Percentiles rank a stretch among this genome's conserved stretches.
Conservation (phyloP, 2,113 vertebrate species). For the Rhadina sibilatrix region DNA sequence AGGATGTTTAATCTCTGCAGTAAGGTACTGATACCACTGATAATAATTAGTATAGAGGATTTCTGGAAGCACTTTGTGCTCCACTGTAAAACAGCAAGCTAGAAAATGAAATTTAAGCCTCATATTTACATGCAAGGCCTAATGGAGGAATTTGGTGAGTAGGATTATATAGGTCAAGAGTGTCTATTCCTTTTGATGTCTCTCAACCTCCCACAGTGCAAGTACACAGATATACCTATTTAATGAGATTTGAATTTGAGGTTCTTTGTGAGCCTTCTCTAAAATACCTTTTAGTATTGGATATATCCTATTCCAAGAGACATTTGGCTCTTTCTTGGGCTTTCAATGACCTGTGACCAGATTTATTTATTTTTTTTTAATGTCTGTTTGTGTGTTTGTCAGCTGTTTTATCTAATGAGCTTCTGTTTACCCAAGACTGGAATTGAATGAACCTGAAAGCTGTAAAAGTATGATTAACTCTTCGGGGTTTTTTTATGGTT, state of each 20-base stretch:
- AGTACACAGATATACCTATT: neutral
- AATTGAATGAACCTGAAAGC: neutral
- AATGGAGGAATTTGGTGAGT: neutral
- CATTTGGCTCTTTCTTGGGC: neutral
- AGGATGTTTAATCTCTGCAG: neutral
- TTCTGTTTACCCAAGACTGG: neutral
- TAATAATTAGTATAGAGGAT: neutral
- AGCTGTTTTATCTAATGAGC: neutral
- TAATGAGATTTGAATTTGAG: neutral
- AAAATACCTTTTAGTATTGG: neutral
- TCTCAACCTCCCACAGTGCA: neutral
- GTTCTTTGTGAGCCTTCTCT: neutral
- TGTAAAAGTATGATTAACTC: neutral
- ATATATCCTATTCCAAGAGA: neutral
- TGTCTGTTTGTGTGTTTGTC: neutral
- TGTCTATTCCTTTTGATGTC: neutral
- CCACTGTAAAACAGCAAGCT: neutral
- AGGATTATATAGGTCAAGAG: neutral
- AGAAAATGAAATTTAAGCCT: neutral
- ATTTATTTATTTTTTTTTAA: neutral
- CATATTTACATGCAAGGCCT: neutral
- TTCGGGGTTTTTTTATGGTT: neutral
- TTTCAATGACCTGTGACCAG: neutral
- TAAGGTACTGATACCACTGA: neutral
- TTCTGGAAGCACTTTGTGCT: neutral